Evolutionary conservation across 1,140 invertebrate species (phyloP).

Genomic region (Agraylea sexmaculata): DNA sequence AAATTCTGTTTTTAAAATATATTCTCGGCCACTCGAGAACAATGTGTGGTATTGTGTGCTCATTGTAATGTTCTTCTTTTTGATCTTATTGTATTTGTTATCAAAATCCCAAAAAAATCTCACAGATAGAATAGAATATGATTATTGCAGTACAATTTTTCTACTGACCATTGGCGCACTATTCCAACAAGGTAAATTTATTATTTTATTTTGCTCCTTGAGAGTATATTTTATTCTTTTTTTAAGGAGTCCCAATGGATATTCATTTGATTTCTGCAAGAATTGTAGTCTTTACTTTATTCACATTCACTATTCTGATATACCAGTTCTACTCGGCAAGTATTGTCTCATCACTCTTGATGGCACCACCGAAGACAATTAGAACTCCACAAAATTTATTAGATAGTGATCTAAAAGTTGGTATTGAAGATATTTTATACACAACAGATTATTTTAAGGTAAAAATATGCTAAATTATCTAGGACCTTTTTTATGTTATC

Average conservation of each 20-base stretch:
- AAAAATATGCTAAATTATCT: slow-evolving; percentile 13
- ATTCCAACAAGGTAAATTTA: slow-evolving; percentile 42
- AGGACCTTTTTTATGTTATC: not conserved
- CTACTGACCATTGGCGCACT: slow-evolving; percentile 34
- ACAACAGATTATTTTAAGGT: slow-evolving; percentile 50
- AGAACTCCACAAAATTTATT: slow-evolving; percentile 46
- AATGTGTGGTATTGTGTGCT: slow-evolving; percentile 43
- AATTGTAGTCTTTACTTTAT: slow-evolving; percentile 46
- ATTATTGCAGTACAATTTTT: slow-evolving; percentile 25
- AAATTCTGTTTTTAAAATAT: slow-evolving; percentile 45
- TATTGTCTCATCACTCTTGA: slow-evolving; percentile 57
- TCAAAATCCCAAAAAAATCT: slow-evolving; percentile 10
- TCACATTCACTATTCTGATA: slow-evolving; percentile 49
- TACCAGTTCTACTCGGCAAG: slow-evolving; percentile 64
- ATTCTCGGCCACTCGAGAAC: slow-evolving; percentile 41
- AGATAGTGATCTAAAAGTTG: slow-evolving; percentile 46
- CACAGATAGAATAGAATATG: slow-evolving; percentile 16
- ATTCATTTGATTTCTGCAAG: slow-evolving; percentile 42
- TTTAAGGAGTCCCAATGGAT: slow-evolving; percentile 36
- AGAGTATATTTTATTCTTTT: slow-evolving; percentile 9
- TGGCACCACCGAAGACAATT: slow-evolving; percentile 50
- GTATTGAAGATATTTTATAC: slow-evolving; percentile 49
- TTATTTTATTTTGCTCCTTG: too few species aligned
- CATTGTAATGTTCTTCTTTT: slow-evolving; percentile 18
- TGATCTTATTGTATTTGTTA: slow-evolving; percentile 5